Percentiles rank a stretch among this genome's conserved stretches.
Conservation (phyloP, 2,113 vertebrate genomes). For the Odocoileus hemionus region DNA sequence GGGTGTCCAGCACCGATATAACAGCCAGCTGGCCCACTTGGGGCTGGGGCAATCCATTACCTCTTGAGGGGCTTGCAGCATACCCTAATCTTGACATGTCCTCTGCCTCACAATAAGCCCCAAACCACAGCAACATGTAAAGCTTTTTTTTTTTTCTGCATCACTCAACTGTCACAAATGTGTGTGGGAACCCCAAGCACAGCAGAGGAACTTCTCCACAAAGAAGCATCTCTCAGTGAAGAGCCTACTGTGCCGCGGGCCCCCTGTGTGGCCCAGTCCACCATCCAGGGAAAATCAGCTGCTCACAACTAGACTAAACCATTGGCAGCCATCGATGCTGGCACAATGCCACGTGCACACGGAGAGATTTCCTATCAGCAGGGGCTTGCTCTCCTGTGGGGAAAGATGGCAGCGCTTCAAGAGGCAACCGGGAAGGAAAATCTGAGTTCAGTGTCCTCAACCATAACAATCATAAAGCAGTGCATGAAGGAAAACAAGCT, state of each 20-base stretch:
- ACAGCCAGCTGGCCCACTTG: background rate
- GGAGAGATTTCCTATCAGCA: conserved; percentile 36
- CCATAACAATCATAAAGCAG: background rate
- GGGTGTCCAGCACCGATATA: background rate
- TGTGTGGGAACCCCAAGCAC: conserved; percentile 10
- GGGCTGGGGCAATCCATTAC: background rate
- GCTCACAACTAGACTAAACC: conserved; percentile 21
- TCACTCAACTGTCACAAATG: background rate
- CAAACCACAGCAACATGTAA: background rate
- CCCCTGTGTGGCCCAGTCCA: background rate
- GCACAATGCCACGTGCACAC: background rate
- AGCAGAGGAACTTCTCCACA: background rate
- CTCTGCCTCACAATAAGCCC: background rate
- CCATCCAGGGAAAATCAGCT: conserved; percentile 49
- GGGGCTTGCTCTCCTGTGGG: conserved; percentile 45
- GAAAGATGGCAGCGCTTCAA: conserved; percentile 45
- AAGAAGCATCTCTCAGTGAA: background rate
- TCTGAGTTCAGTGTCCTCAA: conserved; percentile 12
- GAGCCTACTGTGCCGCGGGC: background rate
- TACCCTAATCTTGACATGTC: background rate
- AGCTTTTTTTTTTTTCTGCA: background rate
- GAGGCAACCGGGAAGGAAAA: conserved; percentile 7
- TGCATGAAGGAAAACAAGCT: background rate
- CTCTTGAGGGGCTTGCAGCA: background rate
- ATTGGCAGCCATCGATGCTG: background rate